Base-by-base conservation (phyloP, 2,797 vertebrate species). In the Fistularia commersonii region DNA sequence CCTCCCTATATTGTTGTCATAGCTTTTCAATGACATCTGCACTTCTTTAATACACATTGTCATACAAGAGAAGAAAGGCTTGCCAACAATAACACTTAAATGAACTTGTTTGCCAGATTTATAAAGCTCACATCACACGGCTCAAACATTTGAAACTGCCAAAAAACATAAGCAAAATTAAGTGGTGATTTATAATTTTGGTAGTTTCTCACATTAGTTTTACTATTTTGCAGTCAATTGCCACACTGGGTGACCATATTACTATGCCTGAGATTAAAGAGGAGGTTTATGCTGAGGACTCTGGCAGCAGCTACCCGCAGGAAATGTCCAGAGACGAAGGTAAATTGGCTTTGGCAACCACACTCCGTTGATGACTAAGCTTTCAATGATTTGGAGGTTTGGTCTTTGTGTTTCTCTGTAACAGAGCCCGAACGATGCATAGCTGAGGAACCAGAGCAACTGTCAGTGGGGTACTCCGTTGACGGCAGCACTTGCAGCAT, bases 261-360 rank as follows among this genome's bases (percentile, higher is more conserved):
- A 54, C 70, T 32, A 36, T 23, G 23, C 23, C 23, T 23, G 23
- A 70, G 7, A 51, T 86, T 33, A 88, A 84, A 76, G 69, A 78
- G 33, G 77, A 85, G 46, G 49, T 64, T 41, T 62, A 33, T 44
- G 60, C 64, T 32, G 73, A 71, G 45, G 74, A 79, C 0, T 41
- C 55, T 42, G 47, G 39, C 35, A 34, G 53, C 45, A 48, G 45
- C 41, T 52, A 41, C 43, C 69, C 55, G 43, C 57, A 54, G 50
- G 55, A 69, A 63, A 23, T 4, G 23, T 23, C 23, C 23, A 23
- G 23, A 4, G 4, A 23, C 23, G 50, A 66, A 54, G 77, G 86
- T 83, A 49, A 64, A 59, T 46, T 5, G 37, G 14, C 13, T 8
- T 35, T 12, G n/a, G 32, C 13, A 32, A 2, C n/a, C 45, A 8